Conservation (phyloP, 2,113 vertebrate genomes). For the Morone saxatilis region DNA sequence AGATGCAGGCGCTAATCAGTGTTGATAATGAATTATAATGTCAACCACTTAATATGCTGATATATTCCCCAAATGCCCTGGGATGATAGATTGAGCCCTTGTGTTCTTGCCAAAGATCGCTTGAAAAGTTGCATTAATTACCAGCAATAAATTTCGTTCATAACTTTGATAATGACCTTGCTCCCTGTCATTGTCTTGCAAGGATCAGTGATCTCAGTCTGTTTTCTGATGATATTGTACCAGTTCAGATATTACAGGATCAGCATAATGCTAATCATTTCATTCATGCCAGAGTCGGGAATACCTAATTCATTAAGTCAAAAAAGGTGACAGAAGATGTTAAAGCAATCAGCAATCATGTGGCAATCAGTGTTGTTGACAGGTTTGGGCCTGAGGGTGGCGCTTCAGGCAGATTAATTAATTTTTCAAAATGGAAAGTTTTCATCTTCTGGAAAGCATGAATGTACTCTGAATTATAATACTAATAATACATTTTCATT, state of each 20-base stretch:
- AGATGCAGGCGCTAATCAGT: conserved; percentile 47
- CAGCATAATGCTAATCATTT: conserved; percentile 31
- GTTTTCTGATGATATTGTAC: conserved; percentile 18
- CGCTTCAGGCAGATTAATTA: not conserved
- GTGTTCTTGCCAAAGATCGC: conserved; percentile 45
- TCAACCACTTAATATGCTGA: conserved; percentile 61
- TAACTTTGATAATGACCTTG: conserved; percentile 61
- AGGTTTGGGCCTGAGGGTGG: not conserved
- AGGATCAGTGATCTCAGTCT: conserved; percentile 23
- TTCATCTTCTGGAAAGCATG: not conserved
- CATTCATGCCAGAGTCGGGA: not conserved
- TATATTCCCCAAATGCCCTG: conserved; percentile 39
- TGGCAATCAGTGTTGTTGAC: not conserved
- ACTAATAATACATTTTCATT: too few species aligned
- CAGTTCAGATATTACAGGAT: conserved; percentile 29
- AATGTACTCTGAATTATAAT: too few species aligned
- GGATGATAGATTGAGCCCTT: conserved; percentile 37
- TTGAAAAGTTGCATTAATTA: conserved; percentile 63
- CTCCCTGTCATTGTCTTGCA: conserved; percentile 25
- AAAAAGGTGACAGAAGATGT: not conserved
- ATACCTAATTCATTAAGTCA: not conserved
- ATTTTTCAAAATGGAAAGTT: not conserved
- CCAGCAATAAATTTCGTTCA: conserved; percentile 45
- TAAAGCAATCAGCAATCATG: not conserved
- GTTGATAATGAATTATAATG: conserved; percentile 60